Evolutionary conservation across 1,140 invertebrate species (phyloP), one percentile per base, ranked within the genome.

Genomic region (Rhizoglyphus robini): DNA sequence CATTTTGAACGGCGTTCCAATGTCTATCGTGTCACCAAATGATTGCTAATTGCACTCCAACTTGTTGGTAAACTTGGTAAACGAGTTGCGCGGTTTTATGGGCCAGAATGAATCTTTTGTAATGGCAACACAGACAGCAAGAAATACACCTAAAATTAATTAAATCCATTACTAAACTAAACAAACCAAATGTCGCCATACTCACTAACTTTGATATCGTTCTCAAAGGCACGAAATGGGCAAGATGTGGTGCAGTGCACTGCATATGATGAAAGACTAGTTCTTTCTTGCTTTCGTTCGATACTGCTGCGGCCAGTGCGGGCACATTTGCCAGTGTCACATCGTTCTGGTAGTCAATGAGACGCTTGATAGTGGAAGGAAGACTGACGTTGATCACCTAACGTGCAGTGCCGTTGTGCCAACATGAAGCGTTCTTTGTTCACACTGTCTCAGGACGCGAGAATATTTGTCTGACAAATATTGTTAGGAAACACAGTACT

Each of bases 21-120:
- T 86, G 2, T 96, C 96, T 54, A 98, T 97, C 0, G 96, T 99
- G 74, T 99, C 96, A 0, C 94, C 96, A 4, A 99, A 76, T 4
- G 92, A 96, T 36, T 99, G 83, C 79, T 96, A 94, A 76, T 95
- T 96, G 72, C 90, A 95, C 15, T 90, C 90, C 78, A 91, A 82
- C 38, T 84, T 78, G n/a, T n/a, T n/a, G n/a, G 32, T 89, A 80
- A 67, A 99, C 77, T 8, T 80, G 76, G 69, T 85, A 81, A 1
- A 85, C 83, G 13, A 86, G 23, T 60, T 86, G 82, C 0, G 87
- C 86, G 34, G 96, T 91, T 66, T 80, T 77, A 65, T 78, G 76
- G 8, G 93, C 88, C 20, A 81, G 76, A 36, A 95, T 81, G 4
- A 82, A 74, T 2, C 95, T 95, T 78, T 99, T 93, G 74, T 99